Base-by-base conservation (phyloP, 2,113 vertebrate species). In the Eurypyga helias region DNA sequence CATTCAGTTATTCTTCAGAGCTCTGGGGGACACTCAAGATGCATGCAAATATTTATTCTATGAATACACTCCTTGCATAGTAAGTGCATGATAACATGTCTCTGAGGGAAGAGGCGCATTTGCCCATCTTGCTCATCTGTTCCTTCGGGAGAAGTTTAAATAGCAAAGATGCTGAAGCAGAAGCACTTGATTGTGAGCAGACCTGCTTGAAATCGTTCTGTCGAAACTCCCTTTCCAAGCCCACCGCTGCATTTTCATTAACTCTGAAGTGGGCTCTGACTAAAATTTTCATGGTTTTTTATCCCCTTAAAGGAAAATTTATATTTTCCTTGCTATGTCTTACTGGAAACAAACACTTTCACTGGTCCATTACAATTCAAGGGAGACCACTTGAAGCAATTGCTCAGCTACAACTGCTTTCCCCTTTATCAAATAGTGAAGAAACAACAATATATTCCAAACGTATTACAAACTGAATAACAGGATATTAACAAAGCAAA, bases 401-500 rank as follows among this genome's bases (percentile, higher is more conserved):
- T 92, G 38, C n/a, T 96, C 67, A 92, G 84, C 81, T 89, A 67
- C 76, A 88, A 34, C 76, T 91, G 66, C 66, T 89, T 77, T 93
- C 31, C n/a, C 25, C n/a, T 91, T 81, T 93, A 48, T 71, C 54
- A 66, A 72, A 85, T 45, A 93, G 52, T 29, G n/a, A 49, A 96
- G 61, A 96, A 96, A 78, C 71, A 90, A 81, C 49, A 33, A 48
- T 52, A 54, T 94, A 93, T 94, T 94, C 67, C 61, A 90, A 95
- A 93, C 78, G 76, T 96, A 83, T 96, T 97, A 92, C 81, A 90
- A 96, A 80, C 25, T 83, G 69, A 97, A 85, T 69, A 96, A 96
- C 82, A 93, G n/a, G 51, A 96, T 96, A 96, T 96, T 97, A 98
- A 96, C 94, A 98, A 97, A 97, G 90, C 96, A 97, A 98, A 97